Percentiles rank a stretch among this genome's conserved stretches.
These are phyloP conservation scores for Nansenia antarctica DNA, from an alignment of 2,113 vertebrate species.

Conservation along the genomic window DNA sequence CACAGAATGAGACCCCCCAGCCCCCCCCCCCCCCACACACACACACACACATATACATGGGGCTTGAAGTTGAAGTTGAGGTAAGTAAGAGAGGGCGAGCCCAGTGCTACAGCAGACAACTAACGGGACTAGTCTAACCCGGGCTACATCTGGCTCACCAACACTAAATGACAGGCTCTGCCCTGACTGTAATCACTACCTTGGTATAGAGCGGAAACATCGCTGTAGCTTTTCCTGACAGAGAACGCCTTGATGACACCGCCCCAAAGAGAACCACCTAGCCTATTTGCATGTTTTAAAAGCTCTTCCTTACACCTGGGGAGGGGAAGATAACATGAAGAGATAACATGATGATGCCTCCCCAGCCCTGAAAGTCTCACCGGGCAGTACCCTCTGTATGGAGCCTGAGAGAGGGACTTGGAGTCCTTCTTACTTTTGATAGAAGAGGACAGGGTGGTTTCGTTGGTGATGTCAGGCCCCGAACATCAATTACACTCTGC, in stretches of 20 bases:
- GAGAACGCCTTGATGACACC: slow-evolving; percentile 13
- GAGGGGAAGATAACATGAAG: not conserved
- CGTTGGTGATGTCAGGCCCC: slow-evolving; percentile 58
- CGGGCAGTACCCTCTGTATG: not conserved
- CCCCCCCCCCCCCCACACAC: not conserved
- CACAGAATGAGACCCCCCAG: not conserved
- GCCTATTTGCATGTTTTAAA: slow-evolving; percentile 17
- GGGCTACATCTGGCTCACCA: slow-evolving; percentile 46
- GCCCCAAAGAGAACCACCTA: slow-evolving; percentile 23
- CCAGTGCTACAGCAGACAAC: slow-evolving; percentile 12
- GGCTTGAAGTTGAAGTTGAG: not conserved
- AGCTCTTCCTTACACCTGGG: slow-evolving; percentile 14
- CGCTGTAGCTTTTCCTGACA: slow-evolving; percentile 33
- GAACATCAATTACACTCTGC: slow-evolving; percentile 71
- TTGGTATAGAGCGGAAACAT: slow-evolving; percentile 38
- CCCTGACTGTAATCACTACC: slow-evolving; percentile 56
- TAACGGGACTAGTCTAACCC: slow-evolving; percentile 28
- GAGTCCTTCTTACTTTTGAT: not conserved
- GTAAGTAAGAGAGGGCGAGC: slow-evolving; percentile 8
- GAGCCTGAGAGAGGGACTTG: not conserved
- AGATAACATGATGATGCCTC: not conserved
- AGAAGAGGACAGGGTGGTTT: slow-evolving; percentile 65
- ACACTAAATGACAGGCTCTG: slow-evolving; percentile 61
- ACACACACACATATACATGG: not conserved
- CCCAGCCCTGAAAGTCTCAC: not conserved